phyloP scores from a whole-genome alignment of 2,888 invertebrate species.

The Pheosia tremula region DNA sequence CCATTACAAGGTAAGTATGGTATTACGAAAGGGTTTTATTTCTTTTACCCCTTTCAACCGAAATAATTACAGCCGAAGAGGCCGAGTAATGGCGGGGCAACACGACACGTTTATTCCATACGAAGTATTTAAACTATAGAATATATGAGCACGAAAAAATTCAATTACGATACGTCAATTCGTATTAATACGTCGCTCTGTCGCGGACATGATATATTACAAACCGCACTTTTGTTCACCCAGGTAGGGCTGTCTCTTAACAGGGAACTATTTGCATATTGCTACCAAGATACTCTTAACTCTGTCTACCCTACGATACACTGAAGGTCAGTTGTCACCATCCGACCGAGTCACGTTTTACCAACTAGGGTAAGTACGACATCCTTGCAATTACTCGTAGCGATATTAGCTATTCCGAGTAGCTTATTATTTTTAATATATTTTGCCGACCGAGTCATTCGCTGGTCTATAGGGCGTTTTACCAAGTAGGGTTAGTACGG shows the following conservation, averaged over 20 bases:
- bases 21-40: conserved; percentile 8
- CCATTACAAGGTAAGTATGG: neutral
- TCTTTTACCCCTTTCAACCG: conserved; percentile 27
- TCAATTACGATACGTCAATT: conserved; percentile 13
- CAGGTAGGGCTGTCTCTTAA: neutral
- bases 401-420: no score
- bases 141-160: conserved; percentile 22
- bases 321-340: no score
- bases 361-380: no score
- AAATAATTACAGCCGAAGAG: conserved; percentile 14
- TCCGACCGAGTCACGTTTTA: no score
- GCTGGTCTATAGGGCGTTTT: no score
- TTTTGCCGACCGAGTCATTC: no score
- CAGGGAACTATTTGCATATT: no score
- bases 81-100: conserved; percentile 22
- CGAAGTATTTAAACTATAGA: conserved; percentile 15
- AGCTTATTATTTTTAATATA: no score
- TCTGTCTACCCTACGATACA: no score
- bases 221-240: conserved; percentile 24
- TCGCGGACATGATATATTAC: conserved; percentile 35
- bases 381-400: no score
- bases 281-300: no score
- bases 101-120: conserved; percentile 34
- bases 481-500: no score
- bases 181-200: conserved; percentile 22